phyloP scores from a whole-genome alignment of 2,888 invertebrate species.

The Agriopis aurantiaria region DNA sequence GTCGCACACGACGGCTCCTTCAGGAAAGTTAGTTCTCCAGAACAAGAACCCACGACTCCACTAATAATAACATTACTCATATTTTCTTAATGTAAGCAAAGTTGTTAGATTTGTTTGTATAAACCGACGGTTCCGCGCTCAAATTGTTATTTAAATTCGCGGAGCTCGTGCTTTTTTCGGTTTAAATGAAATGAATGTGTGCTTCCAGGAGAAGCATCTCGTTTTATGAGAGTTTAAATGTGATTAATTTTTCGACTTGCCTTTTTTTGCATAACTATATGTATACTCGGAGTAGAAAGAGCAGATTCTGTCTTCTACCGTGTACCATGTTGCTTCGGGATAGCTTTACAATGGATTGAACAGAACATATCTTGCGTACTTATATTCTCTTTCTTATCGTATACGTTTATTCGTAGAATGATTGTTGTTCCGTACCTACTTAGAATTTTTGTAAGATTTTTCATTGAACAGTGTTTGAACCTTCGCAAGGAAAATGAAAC shows the following conservation, averaged over 20 bases:
- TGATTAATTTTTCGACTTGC: not conserved
- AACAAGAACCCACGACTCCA: constrained; percentile 33
- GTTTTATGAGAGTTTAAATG: constrained; percentile 2
- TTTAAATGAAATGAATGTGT: constrained; percentile 43
- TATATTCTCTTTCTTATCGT: too few relatives aligned
- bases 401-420: too few relatives aligned
- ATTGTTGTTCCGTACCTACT: too few relatives aligned
- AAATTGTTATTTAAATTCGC: constrained; percentile 77
- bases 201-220: constrained; percentile 11
- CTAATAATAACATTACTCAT: constrained; percentile 67
- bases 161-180: constrained; percentile 51
- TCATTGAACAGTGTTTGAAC: not conserved
- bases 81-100: constrained; percentile 70
- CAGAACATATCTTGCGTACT: too few relatives aligned
- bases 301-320: too few relatives aligned
- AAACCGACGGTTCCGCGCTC: constrained; percentile 46
- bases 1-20: too few relatives aligned
- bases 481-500: constrained; percentile 11
- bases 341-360: too few relatives aligned
- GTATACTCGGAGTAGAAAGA: too few relatives aligned
- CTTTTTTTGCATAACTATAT: not conserved
- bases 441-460: not conserved
- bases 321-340: too few relatives aligned
- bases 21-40: too few relatives aligned
- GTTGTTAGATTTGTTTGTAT: constrained; percentile 64